Conservation (phyloP, 2,113 vertebrate genomes). For the Cavia aperea region DNA sequence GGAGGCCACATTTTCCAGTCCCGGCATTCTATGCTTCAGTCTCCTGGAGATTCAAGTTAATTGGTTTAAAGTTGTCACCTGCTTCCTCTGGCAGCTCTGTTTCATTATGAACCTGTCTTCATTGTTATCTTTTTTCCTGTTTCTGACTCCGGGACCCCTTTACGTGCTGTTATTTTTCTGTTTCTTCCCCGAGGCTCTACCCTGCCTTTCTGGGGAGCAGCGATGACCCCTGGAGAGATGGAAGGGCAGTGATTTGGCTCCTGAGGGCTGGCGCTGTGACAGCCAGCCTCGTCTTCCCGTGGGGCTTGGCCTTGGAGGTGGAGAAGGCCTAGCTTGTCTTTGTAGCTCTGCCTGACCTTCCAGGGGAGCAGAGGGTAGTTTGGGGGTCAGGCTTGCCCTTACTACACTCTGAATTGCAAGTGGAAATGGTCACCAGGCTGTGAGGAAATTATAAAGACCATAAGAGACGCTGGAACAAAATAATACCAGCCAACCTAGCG, state of each 20-base stretch:
- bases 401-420: background rate
- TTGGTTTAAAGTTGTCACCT: background rate
- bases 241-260: background rate
- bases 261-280: background rate
- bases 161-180: background rate
- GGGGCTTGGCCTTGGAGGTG: background rate
- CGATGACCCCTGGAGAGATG: background rate
- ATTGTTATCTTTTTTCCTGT: background rate
- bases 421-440: background rate
- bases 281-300: background rate
- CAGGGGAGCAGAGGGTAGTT: background rate
- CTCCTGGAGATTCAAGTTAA: background rate
- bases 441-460: background rate
- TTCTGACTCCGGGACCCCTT: background rate
- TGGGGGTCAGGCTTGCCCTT: background rate
- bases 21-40: background rate
- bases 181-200: background rate
- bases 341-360: background rate
- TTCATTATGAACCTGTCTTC: background rate
- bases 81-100: background rate
- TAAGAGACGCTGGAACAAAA: background rate
- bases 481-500: background rate
- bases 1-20: background rate
- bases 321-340: background rate
- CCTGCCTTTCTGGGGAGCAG: background rate